Evolutionary conservation across 2,797 vertebrate species (phyloP), one percentile per base, ranked within the genome.

Genomic region (Notolepis coatsorum): DNA sequence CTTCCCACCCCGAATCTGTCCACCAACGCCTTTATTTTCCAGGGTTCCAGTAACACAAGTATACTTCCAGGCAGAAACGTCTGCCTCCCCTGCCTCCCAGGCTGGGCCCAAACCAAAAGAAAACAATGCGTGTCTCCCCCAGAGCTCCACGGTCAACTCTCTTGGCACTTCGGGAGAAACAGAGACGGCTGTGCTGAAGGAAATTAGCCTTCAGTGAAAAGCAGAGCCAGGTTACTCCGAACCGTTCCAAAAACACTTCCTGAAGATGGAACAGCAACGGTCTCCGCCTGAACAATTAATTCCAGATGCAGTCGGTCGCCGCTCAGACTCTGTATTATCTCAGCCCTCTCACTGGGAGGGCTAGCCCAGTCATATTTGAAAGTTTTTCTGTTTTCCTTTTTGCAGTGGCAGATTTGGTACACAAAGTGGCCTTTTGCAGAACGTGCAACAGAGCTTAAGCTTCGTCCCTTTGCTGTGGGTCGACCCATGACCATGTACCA

Each of bases 221-320:
- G 65, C 76, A 52, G 55, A 71, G 72, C 21, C 31, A 66, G 50
- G 87, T 87, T 84, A 91, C 90, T 83, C 85, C 82, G 88, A 85
- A 87, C 87, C 72, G 31, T 65, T 62, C 61, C 51, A 42, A 78
- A 61, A 66, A 65, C 65, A 68, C 78, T 80, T 87, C 82, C 81
- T 64, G 33, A 77, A 64, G 60, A 78, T 62, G 73, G 56, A 83
- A 71, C 60, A 79, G 72, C 60, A 79, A 82, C 66, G 75, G 48
- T 49, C 49, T 53, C 64, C 78, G 77, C 69, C 50, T 49, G 62
- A 75, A 70, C 68, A 84, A 91, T 84, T 75, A 56, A 73, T 83
- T 89, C 90, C 90, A 91, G 89, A 91, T 91, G 90, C 79, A 77
- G n/a, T 52, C 41, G 62, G 62, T 60, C n/a, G 18, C 76, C 61